phyloP scores from a whole-genome alignment of 2,797 vertebrate species.

The Macroramphosus scolopax region DNA sequence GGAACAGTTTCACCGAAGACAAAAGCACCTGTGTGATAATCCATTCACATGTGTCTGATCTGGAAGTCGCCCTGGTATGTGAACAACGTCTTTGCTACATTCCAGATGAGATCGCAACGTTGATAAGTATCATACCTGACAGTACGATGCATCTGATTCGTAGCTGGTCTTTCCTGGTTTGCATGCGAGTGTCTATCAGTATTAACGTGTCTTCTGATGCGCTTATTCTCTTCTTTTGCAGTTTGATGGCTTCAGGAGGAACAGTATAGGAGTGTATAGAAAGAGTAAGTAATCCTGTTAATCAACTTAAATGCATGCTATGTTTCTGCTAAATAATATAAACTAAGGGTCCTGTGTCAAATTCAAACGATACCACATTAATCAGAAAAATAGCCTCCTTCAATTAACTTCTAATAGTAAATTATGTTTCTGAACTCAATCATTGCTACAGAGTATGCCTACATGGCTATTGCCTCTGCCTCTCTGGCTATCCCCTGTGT shows the following conservation, averaged over 20 bases:
- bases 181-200: conserved; percentile 6
- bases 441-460: conserved; percentile 51
- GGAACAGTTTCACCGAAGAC: neutral
- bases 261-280: conserved; percentile 76
- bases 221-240: conserved; percentile 45
- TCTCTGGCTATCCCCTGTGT: conserved; percentile 63
- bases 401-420: conserved; percentile 13
- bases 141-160: conserved; percentile 1
- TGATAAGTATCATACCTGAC: conserved; percentile 17
- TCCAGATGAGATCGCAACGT: conserved; percentile 13
- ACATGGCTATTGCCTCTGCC: conserved; percentile 56
- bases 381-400: conserved; percentile 40
- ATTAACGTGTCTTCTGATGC: neutral
- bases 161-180: neutral
- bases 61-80: conserved; percentile 10
- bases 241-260: conserved; percentile 71
- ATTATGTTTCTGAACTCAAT: conserved; percentile 42
- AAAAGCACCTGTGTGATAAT: conserved; percentile 3
- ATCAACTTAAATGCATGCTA: conserved; percentile 6
- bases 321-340: conserved; percentile 20
- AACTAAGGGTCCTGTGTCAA: conserved; percentile 1
- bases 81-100: conserved; percentile 16
- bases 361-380: neutral
- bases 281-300: conserved; percentile 70
- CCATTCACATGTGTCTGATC: conserved; percentile 6